phyloP scores from a whole-genome alignment of 2,797 vertebrate species.

The Rhincodon typus region DNA sequence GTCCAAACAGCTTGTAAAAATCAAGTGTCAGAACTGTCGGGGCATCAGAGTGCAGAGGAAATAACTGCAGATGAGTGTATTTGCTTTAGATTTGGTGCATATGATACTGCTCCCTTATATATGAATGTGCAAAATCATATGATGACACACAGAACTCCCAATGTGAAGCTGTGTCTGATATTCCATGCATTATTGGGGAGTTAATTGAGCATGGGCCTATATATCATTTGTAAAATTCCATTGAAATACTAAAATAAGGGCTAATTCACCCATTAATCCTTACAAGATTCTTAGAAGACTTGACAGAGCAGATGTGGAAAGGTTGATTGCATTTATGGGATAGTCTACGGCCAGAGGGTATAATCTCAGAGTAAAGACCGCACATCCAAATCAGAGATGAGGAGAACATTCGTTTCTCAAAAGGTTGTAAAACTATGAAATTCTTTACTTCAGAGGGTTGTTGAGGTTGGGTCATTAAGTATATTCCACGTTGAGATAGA shows the following conservation, averaged over 20 bases:
- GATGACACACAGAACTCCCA: background rate
- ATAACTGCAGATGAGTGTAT: background rate
- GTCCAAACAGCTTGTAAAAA: background rate
- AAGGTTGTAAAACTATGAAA: too few species aligned
- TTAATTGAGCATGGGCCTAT: background rate
- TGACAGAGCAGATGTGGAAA: too few species aligned
- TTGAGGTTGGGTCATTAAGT: too few species aligned
- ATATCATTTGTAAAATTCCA: background rate
- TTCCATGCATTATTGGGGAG: background rate
- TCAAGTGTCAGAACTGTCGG: background rate
- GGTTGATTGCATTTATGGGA: too few species aligned
- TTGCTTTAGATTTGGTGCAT: background rate
- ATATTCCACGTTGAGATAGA: too few species aligned
- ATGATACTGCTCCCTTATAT: background rate
- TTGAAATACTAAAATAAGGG: background rate
- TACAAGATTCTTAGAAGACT: too few species aligned
- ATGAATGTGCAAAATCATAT: background rate
- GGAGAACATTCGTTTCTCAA: too few species aligned
- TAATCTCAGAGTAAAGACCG: too few species aligned
- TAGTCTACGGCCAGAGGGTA: too few species aligned
- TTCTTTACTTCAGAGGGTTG: too few species aligned
- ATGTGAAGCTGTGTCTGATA: background rate
- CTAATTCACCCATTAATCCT: background rate
- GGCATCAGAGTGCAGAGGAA: background rate
- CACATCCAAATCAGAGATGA: too few species aligned